Evolutionary conservation across 1,140 invertebrate genomes (phyloP), one percentile per base, ranked within the genome.

Genomic region (Sipha flava): DNA sequence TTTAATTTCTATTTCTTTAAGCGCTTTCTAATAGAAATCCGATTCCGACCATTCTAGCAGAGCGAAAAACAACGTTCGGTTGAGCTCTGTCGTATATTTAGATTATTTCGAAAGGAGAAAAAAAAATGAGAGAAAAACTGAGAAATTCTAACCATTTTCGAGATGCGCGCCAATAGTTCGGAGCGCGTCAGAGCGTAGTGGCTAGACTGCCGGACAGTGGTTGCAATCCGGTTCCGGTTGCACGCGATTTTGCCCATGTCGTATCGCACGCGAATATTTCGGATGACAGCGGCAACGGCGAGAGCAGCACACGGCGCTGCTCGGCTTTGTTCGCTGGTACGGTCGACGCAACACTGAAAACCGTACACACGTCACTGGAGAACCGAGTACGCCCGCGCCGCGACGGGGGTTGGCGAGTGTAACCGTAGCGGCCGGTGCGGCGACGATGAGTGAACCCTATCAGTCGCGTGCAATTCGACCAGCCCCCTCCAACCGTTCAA

Each of bases 261-360:
- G 23, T 40, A n/a, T 29, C 23, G 2, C 10, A 62, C 10, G 26
- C 34, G 29, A 16, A 5, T 14, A 21, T 37, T 47, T 47, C 57
- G 18, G n/a, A n/a, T 12, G 62, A 12, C 34, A 6, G 62, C 34
- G 4, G 62, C 62, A 40, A 40, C 37, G 31, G n/a, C n/a, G 62
- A 40, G 12, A 10, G 7, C n/a, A 9, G 16, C n/a, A n/a, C n/a
- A n/a, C n/a, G n/a, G 10, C 37, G 37, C 5, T 40, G 5, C 37
- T 40, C 4, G 34, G 31, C 34, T 37, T 21, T 43, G 26, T 23
- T 3, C 72, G 52, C 9, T 52, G 21, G 31, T 29, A 57, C 52
- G 72, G 72, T 57, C 72, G 34, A n/a, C 72, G 49, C 72, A 52
- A 57, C 49, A 75, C 72, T 75, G 72, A 75, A 68, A 45, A 68